Evolutionary conservation across 2,797 vertebrate species (phyloP).

Genomic region (Rousettus madagascariensis): DNA sequence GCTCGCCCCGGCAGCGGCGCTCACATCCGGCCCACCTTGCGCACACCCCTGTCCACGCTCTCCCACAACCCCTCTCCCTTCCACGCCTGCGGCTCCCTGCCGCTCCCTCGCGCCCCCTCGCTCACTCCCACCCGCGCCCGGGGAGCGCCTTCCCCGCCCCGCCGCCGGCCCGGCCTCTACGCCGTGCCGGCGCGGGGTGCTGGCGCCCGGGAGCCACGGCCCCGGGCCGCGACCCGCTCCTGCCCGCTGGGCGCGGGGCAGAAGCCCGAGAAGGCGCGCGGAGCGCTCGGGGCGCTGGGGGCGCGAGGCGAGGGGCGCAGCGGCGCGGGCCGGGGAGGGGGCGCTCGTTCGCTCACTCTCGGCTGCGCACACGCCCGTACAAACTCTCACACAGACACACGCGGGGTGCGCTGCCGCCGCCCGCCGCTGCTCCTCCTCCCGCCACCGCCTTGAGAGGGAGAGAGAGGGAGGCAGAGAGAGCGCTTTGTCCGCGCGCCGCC

Average conservation of each 20-base stretch:
- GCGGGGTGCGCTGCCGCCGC: conserved; percentile 72
- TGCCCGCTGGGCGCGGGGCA: conserved; percentile 26
- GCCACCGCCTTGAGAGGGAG: conserved; percentile 64
- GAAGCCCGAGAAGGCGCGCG: not conserved
- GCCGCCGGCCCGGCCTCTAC: conserved; percentile 57
- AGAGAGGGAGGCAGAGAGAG: conserved; percentile 68
- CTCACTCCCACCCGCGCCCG: conserved; percentile 45
- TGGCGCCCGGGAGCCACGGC: conserved; percentile 48
- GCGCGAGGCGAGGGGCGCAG: conserved; percentile 48
- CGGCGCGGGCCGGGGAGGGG: conserved; percentile 59
- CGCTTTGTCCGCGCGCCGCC: conserved; percentile 79
- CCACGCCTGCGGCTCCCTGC: not conserved
- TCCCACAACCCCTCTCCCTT: conserved; percentile 2
- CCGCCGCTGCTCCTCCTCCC: conserved; percentile 70
- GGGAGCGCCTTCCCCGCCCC: conserved; percentile 17
- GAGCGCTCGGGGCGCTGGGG: conserved; percentile 10
- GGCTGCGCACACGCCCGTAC: conserved; percentile 68
- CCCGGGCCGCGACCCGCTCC: conserved; percentile 61
- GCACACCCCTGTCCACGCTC: conserved; percentile 45
- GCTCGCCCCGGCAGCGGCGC: not conserved
- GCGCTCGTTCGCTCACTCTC: conserved; percentile 68
- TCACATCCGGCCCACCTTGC: conserved; percentile 73
- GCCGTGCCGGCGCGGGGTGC: conserved; percentile 55
- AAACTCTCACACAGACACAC: conserved; percentile 69
- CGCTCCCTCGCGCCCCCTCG: conserved; percentile 28